These are phyloP conservation scores for Crypturellus tataupa DNA, from an alignment of 2,797 vertebrate genomes.

Conservation along the genomic window DNA sequence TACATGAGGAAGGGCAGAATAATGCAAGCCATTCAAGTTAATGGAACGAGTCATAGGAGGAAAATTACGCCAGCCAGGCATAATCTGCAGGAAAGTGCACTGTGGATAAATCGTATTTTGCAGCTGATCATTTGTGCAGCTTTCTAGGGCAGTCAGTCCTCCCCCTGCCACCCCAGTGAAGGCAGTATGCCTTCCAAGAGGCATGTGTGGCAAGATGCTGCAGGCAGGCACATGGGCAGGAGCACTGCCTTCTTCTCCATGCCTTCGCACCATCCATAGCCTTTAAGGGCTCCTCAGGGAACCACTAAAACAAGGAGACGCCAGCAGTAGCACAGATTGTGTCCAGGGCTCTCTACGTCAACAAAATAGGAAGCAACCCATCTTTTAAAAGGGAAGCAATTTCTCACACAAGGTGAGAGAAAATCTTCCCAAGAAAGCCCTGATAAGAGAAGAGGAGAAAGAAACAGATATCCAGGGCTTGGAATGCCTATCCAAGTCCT, in stretches of 20 bases:
- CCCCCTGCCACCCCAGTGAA: not conserved
- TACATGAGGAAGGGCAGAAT: not conserved
- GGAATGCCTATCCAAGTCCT: not conserved
- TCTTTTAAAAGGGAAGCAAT: not conserved
- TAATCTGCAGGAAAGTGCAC: slow-evolving; percentile 5
- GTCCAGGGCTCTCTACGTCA: not conserved
- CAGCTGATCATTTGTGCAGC: not conserved
- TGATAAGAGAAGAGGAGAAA: not conserved
- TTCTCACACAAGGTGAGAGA: not conserved
- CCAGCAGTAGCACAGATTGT: not conserved
- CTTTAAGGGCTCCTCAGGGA: not conserved
- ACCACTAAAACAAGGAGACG: not conserved
- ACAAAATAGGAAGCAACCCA: not conserved
- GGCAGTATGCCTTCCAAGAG: not conserved
- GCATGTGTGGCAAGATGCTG: not conserved
- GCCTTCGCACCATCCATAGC: not conserved
- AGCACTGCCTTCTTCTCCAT: not conserved
- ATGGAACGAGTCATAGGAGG: not conserved
- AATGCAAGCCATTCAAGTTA: slow-evolving; percentile 35
- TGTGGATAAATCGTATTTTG: not conserved
- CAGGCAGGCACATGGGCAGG: not conserved
- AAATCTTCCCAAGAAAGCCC: not conserved
- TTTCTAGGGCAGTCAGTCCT: not conserved
- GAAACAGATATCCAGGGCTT: not conserved
- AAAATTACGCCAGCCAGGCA: not conserved